Percentiles rank a stretch among this genome's conserved stretches.
Evolutionary conservation across 2,888 invertebrate genomes (phyloP).

Genomic region (Andrena bicolor): DNA sequence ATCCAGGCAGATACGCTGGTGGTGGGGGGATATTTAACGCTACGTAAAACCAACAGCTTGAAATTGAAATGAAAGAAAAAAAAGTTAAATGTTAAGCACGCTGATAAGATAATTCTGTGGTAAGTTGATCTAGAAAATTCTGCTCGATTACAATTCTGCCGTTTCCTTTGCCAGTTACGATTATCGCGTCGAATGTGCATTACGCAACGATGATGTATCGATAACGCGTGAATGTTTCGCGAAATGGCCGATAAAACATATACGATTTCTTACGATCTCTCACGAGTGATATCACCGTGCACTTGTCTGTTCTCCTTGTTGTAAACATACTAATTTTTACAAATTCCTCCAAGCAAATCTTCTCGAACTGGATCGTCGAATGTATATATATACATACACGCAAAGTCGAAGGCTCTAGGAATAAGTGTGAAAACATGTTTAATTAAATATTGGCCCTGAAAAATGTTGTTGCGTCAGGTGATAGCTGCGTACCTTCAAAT

Average conservation of each 20-base stretch:
- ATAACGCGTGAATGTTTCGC: conserved; percentile 26
- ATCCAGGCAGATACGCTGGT: not conserved
- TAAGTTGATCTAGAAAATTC: not conserved
- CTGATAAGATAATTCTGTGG: not conserved
- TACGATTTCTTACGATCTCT: conserved; percentile 1
- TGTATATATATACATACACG: too few relatives aligned
- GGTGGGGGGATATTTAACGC: not conserved
- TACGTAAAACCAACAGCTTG: too few relatives aligned
- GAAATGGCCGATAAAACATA: conserved; percentile 26
- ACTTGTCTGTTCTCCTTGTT: not conserved
- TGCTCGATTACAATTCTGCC: not conserved
- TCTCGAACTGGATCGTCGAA: too few relatives aligned
- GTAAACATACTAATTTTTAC: not conserved
- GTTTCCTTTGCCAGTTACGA: conserved; percentile 30
- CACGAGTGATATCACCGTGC: not conserved
- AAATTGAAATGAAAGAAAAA: not conserved
- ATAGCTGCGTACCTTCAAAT: not conserved
- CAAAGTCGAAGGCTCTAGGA: too few relatives aligned
- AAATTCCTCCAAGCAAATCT: too few relatives aligned
- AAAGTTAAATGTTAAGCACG: not conserved
- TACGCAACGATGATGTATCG: conserved; percentile 36
- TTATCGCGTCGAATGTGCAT: conserved; percentile 30
- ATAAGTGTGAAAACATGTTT: not conserved
- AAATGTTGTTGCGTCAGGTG: not conserved
- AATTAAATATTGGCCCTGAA: not conserved